Conservation (phyloP, 2,113 vertebrate genomes). For the Phainopepla nitens region DNA sequence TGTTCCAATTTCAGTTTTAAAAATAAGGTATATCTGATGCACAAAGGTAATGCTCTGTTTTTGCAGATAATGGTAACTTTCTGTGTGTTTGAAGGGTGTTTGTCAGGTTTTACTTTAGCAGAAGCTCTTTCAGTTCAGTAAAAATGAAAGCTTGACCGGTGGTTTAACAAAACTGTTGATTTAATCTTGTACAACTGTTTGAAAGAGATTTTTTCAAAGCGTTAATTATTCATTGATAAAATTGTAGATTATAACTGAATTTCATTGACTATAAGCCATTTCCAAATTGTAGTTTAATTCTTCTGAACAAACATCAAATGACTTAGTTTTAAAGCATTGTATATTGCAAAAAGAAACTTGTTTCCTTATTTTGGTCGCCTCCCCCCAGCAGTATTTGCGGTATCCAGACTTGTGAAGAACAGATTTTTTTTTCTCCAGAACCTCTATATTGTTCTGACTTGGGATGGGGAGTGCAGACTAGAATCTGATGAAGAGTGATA, state of each 20-base stretch:
- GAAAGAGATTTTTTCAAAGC: neutral
- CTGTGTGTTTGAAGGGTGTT: neutral
- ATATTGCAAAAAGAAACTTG: neutral
- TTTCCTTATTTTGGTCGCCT: neutral
- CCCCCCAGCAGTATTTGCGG: neutral
- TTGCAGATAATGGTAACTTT: neutral
- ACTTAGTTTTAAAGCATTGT: neutral
- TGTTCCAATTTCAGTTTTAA: neutral
- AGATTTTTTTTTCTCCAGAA: accelerated
- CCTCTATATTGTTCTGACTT: neutral
- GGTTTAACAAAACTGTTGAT: neutral
- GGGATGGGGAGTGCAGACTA: neutral
- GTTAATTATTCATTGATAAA: neutral
- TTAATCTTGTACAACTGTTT: neutral
- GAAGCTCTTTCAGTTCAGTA: neutral
- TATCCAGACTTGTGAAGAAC: neutral
- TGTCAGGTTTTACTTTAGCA: neutral
- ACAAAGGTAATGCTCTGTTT: neutral
- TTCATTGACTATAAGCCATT: neutral
- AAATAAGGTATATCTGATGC: neutral
- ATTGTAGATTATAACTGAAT: neutral
- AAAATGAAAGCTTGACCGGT: neutral
- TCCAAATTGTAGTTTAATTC: neutral
- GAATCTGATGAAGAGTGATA: neutral
- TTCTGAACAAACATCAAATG: neutral